phyloP scores from a whole-genome alignment of 2,113 vertebrate genomes.

The Quiscalus mexicanus region DNA sequence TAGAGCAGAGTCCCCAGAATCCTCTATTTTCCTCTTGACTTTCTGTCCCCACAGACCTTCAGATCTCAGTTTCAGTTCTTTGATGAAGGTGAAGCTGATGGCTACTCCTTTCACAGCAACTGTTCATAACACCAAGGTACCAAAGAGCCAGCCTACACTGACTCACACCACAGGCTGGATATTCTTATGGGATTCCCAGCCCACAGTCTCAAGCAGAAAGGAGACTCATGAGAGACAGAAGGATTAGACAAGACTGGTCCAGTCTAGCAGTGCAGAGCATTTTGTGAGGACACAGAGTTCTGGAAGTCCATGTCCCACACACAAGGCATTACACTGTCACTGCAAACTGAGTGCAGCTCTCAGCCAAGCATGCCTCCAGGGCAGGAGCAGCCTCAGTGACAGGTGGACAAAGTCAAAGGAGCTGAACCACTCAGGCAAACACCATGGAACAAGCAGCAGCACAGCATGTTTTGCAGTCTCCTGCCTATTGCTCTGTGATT shows the following conservation, averaged over 20 bases:
- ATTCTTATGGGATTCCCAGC: not conserved
- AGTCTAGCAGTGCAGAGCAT: not conserved
- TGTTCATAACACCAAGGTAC: not conserved
- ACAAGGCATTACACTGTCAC: rapidly evolving
- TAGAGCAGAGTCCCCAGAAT: not conserved
- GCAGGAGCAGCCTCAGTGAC: not conserved
- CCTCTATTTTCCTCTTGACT: not conserved
- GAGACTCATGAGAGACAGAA: not conserved
- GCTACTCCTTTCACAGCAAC: not conserved
- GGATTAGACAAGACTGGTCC: not conserved
- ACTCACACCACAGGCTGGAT: not conserved
- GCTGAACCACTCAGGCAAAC: not conserved
- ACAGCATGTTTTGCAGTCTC: not conserved
- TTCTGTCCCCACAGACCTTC: not conserved
- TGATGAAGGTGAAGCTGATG: not conserved
- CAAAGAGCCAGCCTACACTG: not conserved
- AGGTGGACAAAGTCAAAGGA: not conserved
- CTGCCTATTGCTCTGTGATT: not conserved
- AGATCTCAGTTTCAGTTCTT: not conserved
- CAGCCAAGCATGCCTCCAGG: rapidly evolving
- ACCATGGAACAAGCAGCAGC: not conserved
- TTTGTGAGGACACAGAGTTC: not conserved
- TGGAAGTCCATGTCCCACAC: not conserved
- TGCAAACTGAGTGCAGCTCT: not conserved
- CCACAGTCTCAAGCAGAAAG: not conserved